Base-by-base conservation (phyloP, 2,888 invertebrate genomes). In the Stramonita haemastoma region DNA sequence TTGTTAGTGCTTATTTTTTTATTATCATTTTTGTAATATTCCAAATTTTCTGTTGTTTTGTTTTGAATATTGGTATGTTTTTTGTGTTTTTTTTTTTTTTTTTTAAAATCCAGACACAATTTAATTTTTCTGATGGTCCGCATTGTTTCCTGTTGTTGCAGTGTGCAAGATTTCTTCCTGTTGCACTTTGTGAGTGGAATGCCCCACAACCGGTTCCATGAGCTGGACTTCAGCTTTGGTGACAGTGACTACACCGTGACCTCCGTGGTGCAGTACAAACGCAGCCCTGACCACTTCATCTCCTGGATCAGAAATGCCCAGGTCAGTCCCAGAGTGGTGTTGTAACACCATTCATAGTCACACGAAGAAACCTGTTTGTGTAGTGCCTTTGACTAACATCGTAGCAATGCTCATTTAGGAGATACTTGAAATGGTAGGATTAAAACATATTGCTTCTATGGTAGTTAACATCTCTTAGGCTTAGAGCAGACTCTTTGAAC, bases 171-270 rank as follows among this genome's bases (percentile, higher is more conserved):
- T 8, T 92, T 93, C 36, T 88, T 95, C 46, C 90, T 95, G 91
- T 92, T 95, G 87, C 95, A 96, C 91, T 96, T 96, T 91, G 93
- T 93, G 29, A 94, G 95, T 87, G 95, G 95, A 8, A 90, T 95
- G 85, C 93, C 93, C 13, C 90, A 91, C 88, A 92, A 90, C 29
- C 57, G 90, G 26, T 91, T 94, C 84, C 88, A 91, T 0, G 90
- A 91, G 56, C 91, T 95, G 70, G 93, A 94, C 88, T 95, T 95
- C 92, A 90, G 86, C 87, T 92, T 92, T 90, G 89, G 92, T 56
- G 92, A 91, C 32, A 91, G 91, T 46, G 83, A 89, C 26, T 95
- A 95, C 91, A 91, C 90, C 26, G 95, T 95, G 46, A 94, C 94
- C 0, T 94, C 94, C 2, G 92, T 95, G 26, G 93, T 96, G 26